These are phyloP conservation scores for Drosophila pegasa DNA, from an alignment of 2,888 invertebrate species.

Conservation along the genomic window DNA sequence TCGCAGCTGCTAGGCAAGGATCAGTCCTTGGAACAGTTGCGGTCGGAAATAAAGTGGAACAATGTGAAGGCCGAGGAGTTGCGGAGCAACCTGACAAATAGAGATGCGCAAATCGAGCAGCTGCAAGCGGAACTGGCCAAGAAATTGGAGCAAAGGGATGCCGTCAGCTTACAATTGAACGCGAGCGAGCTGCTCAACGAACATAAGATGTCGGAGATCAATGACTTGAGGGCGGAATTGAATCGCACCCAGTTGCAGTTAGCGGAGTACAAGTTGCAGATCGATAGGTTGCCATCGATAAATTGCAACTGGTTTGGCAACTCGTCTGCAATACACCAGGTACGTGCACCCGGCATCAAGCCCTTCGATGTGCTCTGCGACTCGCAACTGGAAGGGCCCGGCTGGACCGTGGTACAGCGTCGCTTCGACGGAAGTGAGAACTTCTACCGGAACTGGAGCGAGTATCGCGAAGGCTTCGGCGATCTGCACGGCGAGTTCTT, in stretches of 20 bases:
- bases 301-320: slow-evolving; percentile 10
- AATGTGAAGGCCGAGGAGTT: not conserved
- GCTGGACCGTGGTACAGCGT: slow-evolving; percentile 41
- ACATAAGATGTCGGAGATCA: not conserved
- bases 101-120: not conserved
- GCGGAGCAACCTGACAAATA: not conserved
- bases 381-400: slow-evolving; percentile 5
- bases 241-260: not conserved
- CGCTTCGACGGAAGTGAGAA: slow-evolving; percentile 30
- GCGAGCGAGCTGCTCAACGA: not conserved
- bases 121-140: not conserved
- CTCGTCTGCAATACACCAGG: not conserved
- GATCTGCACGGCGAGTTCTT: slow-evolving; percentile 11
- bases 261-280: not conserved
- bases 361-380: slow-evolving; percentile 9
- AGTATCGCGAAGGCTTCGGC: slow-evolving; percentile 8
- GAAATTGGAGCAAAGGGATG: not conserved
- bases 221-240: not conserved
- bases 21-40: not conserved
- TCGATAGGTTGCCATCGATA: not conserved
- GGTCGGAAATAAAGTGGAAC: not conserved
- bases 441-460: slow-evolving; percentile 12
- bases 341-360: not conserved
- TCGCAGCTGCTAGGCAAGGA: not conserved
- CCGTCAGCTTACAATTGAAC: not conserved